Evolutionary conservation across 2,888 invertebrate genomes (phyloP), one percentile per base, ranked within the genome.

Genomic region (Rotaria magnacalcarata): DNA sequence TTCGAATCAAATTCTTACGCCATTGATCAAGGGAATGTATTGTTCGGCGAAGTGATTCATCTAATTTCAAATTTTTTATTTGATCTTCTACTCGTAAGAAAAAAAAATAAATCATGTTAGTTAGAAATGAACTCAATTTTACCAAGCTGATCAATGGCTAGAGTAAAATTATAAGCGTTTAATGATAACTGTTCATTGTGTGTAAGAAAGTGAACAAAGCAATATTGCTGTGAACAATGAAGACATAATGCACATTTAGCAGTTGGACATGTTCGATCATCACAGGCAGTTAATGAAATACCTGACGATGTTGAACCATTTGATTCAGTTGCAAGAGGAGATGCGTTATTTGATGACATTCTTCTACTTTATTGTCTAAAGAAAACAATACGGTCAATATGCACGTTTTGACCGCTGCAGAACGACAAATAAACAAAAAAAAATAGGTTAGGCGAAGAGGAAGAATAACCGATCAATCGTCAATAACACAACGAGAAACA

Each of bases 181-280:
- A 80, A n/a, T n/a, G 80, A 80, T 80, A 80, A 47, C 34, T 80
- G 80, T 80, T 80, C 80, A 47, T 80, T 80, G 14, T 80, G 80
- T 80, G 47, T 80, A 47, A 80, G 80, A 80, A 47, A 80, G 47
- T 80, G 47, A 11, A 47, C 47, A 24, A 47, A 80, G n/a, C 43
- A 80, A 80, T 80, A 80, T 47, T 80, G 80, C 34, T 80, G 43
- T 11, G 80, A 80, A 80, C 80, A 80, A 47, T 80, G 80, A 43
- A 80, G 47, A 80, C 47, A 80, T 80, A 80, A 43, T 43, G 47
- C 80, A 80, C 80, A 80, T 80, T 80, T 80, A 43, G 80, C 80
- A n/a, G 43, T 47, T 47, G 80, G 47, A 80, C 80, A 80, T 47
- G 80, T 80, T 10, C 43, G 80, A 47, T 80, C 80, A 80, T 47